Percentiles rank a stretch among this genome's conserved stretches.
phyloP scores from a whole-genome alignment of 1,140 invertebrate genomes.

The Procambarus clarkii region DNA sequence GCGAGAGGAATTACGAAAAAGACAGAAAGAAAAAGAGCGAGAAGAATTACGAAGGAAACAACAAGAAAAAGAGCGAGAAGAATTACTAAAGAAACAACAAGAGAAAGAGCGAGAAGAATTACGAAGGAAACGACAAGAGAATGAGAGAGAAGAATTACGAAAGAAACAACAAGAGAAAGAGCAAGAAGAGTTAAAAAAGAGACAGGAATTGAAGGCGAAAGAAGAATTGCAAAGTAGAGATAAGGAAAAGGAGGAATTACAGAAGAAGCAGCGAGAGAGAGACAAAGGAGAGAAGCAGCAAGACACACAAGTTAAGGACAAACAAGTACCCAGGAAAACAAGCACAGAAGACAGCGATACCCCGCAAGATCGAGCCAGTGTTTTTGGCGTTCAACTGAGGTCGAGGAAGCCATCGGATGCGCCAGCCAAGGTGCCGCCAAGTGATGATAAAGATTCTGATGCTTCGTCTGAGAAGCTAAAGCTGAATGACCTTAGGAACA shows the following conservation, averaged over 20 bases:
- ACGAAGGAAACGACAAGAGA: not conserved
- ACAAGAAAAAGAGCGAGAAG: constrained; percentile 1
- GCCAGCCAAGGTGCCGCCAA: not conserved
- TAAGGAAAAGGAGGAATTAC: not conserved
- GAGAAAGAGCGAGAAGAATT: constrained; percentile 9
- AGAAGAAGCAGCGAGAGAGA: not conserved
- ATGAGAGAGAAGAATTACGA: constrained; percentile 24
- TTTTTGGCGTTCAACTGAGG: constrained; percentile 37
- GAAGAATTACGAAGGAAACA: constrained; percentile 2
- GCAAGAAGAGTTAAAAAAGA: not conserved
- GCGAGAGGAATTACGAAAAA: constrained; percentile 1
- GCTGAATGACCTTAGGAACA: constrained; percentile 29
- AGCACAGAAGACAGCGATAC: not conserved
- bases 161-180: constrained; percentile 22
- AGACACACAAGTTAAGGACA: not conserved
- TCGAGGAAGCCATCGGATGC: not conserved
- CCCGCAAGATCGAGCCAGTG: constrained; percentile 21
- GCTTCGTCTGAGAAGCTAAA: not conserved
- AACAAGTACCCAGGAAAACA: not conserved
- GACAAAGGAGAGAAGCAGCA: constrained; percentile 19
- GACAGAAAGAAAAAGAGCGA: constrained; percentile 7
- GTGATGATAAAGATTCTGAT: not conserved
- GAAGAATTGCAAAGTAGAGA: constrained; percentile 1
- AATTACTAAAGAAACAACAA: not conserved
- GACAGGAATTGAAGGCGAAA: not conserved